Conservation (phyloP, 2,888 invertebrate genomes). For the Apodemia zela region DNA sequence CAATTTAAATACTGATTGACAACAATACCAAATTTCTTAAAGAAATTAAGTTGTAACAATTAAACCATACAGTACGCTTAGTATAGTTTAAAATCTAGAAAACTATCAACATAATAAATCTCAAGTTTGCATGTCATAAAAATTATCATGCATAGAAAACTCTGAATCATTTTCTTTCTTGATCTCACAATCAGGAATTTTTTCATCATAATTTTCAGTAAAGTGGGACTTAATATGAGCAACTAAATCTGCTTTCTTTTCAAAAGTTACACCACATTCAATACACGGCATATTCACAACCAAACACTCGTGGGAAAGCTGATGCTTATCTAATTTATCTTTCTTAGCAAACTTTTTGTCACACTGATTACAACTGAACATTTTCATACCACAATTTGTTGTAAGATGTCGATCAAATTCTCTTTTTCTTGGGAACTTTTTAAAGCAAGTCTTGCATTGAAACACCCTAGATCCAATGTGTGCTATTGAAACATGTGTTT, state of each 20-base stretch:
- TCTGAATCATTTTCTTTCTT: slow-evolving; percentile 65
- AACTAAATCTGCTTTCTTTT: slow-evolving; percentile 78
- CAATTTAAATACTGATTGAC: not conserved
- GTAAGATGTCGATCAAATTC: slow-evolving; percentile 85
- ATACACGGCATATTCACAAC: slow-evolving; percentile 82
- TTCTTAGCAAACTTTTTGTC: slow-evolving; percentile 84
- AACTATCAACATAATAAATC: slow-evolving; percentile 23
- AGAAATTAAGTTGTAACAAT: slow-evolving; percentile 7
- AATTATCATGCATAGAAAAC: slow-evolving; percentile 58
- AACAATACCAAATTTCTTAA: not conserved
- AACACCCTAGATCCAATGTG: slow-evolving; percentile 80
- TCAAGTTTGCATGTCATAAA: slow-evolving; percentile 69
- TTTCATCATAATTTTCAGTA: slow-evolving; percentile 69
- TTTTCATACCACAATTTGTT: slow-evolving; percentile 84
- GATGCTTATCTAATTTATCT: slow-evolving; percentile 85
- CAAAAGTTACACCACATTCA: slow-evolving; percentile 82
- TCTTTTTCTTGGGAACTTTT: slow-evolving; percentile 84
- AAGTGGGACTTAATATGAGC: slow-evolving; percentile 82
- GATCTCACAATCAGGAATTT: slow-evolving; percentile 53
- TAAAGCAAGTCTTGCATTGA: slow-evolving; percentile 83
- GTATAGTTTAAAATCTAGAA: slow-evolving; percentile 10
- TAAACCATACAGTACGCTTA: slow-evolving; percentile 17
- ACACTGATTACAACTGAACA: slow-evolving; percentile 84
- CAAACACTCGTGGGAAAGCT: slow-evolving; percentile 82
- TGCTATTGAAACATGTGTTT: slow-evolving; percentile 74